Evolutionary conservation across 2,888 invertebrate species (phyloP), one percentile per base, ranked within the genome.

Genomic region (Melanophora roralis): DNA sequence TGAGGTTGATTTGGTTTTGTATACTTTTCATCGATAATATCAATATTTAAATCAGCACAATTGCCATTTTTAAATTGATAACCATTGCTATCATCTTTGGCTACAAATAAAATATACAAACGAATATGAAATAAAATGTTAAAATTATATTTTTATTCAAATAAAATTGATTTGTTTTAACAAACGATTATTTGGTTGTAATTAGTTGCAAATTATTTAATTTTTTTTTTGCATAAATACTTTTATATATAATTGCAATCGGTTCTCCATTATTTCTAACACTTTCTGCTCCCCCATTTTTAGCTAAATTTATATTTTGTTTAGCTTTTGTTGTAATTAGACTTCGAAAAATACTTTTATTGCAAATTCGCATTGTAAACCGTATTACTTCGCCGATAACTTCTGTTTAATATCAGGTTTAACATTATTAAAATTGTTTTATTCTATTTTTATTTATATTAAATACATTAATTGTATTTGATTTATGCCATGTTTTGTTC

Each of bases 1-100:
- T 86, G 85, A 0, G 83, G 74, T 40, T 85, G 79, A 65, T 84
- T 82, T 8, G 85, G 85, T 21, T 85, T 79, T 23, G 82, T 83
- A 45, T 88, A 88, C 32, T 83, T 84, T 67, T 84, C 47, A 11
- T 84, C 87, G 9, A 12, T 21, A 21, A 85, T 77, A 9, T 79
- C 78, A 27, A 85, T 81, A 16, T 74, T 78, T 0, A 74, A 40
- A 6, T 57, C 55, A 0, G 74, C 57, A 60, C 82, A 74, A 36
- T 77, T 78, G 11, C 81, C 87, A 82, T 84, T 84, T 55, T 84
- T 84, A 0, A 78, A 64, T 4, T 84, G 84, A 40, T 84, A 83
- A 73, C 81, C 81, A 7, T 12, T 34, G 7, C 85, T 83, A 14
- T 83, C 86, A 23, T 36, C 72, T 27, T 80, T 68, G 34, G 40